Conservation (phyloP, 2,113 vertebrate species). For the Mastomys natalensis region DNA sequence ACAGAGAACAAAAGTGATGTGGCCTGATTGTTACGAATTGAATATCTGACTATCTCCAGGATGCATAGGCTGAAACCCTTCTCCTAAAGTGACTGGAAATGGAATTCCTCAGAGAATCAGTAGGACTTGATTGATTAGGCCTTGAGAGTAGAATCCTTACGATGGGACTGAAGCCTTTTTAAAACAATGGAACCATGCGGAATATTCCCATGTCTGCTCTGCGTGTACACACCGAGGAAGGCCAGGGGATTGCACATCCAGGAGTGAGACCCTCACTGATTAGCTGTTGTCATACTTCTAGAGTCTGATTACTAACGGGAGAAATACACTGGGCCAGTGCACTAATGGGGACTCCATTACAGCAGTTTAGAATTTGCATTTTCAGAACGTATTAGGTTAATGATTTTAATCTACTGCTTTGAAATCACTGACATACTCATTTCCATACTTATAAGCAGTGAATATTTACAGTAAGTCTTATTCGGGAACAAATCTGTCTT, state of each 20-base stretch:
- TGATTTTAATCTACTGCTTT: slow-evolving; percentile 7
- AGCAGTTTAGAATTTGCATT: too few species aligned
- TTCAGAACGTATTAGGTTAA: not conserved
- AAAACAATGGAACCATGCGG: not conserved
- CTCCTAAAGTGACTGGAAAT: not conserved
- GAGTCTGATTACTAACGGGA: not conserved
- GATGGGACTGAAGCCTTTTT: not conserved
- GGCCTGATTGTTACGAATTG: not conserved
- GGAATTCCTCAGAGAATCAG: not conserved
- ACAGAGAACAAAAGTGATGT: not conserved
- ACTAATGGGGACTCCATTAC: not conserved
- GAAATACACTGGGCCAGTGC: not conserved
- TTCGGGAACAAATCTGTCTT: not conserved
- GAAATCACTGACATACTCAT: not conserved
- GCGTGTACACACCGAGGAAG: not conserved
- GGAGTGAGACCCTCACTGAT: not conserved
- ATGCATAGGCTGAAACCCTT: not conserved
- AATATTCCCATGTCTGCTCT: not conserved
- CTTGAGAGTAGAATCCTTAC: not conserved
- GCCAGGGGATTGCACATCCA: not conserved
- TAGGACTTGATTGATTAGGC: not conserved
- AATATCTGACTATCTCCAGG: not conserved
- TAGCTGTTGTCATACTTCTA: not conserved
- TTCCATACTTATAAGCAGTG: not conserved
- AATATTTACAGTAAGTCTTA: slow-evolving; percentile 4